phyloP scores from a whole-genome alignment of 2,797 vertebrate species.

The Stomatorhinus walkeri region DNA sequence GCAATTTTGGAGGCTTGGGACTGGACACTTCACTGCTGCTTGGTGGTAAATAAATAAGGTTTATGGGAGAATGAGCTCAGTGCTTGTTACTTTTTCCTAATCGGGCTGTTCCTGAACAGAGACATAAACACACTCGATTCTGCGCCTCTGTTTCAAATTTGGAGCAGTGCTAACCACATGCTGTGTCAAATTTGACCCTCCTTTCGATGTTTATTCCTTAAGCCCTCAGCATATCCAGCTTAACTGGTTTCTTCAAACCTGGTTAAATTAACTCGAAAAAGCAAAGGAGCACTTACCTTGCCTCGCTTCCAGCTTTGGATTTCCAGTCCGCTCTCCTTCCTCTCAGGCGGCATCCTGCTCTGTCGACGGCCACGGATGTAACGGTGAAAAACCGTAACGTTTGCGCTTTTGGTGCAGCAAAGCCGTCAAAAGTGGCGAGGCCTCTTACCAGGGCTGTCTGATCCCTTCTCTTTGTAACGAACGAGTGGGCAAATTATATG shows the following conservation, averaged over 20 bases:
- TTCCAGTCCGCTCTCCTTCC: neutral
- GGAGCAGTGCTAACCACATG: neutral
- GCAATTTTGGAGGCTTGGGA: neutral
- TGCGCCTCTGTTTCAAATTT: neutral
- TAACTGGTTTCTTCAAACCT: neutral
- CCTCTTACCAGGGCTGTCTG: neutral
- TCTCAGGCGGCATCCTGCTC: neutral
- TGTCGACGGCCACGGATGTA: neutral
- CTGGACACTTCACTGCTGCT: neutral
- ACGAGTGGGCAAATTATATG: neutral
- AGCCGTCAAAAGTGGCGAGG: neutral
- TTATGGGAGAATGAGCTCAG: slow-evolving; percentile 10
- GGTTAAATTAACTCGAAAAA: neutral
- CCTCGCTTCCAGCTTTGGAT: neutral
- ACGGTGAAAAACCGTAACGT: neutral
- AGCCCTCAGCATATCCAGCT: neutral
- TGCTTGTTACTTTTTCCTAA: neutral
- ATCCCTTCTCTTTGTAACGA: neutral
- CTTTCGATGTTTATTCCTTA: neutral
- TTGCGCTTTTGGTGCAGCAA: neutral
- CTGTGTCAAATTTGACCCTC: neutral
- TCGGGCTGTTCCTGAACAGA: neutral
- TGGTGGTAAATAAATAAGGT: neutral
- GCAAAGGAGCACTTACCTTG: neutral
- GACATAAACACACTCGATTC: neutral